Evolutionary conservation across 2,113 vertebrate genomes (phyloP), one percentile per base, ranked within the genome.

Genomic region (Platichthys stellatus): DNA sequence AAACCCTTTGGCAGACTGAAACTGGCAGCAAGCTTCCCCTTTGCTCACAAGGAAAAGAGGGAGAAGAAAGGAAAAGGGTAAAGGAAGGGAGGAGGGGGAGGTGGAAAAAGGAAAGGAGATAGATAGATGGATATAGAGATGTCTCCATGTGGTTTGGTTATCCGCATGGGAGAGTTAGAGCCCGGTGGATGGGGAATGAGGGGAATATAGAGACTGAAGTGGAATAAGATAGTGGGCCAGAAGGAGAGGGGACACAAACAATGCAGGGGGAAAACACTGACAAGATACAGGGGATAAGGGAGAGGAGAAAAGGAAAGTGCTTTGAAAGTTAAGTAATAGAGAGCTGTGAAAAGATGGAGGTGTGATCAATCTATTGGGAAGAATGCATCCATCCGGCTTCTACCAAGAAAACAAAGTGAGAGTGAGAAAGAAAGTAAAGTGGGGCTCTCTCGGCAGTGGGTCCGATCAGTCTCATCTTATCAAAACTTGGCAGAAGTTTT

Each of bases 1-100:
- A 94, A 94, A 95, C 91, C 94, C 91, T 93, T 92, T 80, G 90
- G 93, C 91, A 95, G 93, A 95, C 92, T 94, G 85, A 94, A 94
- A 94, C 93, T 95, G 94, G 94, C 94, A 94, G 93, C 82, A 53
- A 91, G 94, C 90, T 95, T 95, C 94, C 94, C 92, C 90, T 94
- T 92, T 88, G 91, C 79, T 87, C 79, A 54, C 79, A 78, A 80
- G 88, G 89, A 93, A 89, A 92, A 90, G 89, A 88, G 86, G 79
- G 74, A 83, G 84, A 82, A 82, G 72, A 76, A 86, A 83, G 82
- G 80, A 80, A 80, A 89, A 85, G 76, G 76, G 84, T 80, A 66
- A 81, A 72, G 70, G 68, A 66, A 24, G 21, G 63, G n/a, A 43
- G 63, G 71, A 66, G 58, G 83, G 70, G 73, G 76, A 56, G 84